phyloP scores from a whole-genome alignment of 1,140 invertebrate species.

The Pachypeltis micranthus region DNA sequence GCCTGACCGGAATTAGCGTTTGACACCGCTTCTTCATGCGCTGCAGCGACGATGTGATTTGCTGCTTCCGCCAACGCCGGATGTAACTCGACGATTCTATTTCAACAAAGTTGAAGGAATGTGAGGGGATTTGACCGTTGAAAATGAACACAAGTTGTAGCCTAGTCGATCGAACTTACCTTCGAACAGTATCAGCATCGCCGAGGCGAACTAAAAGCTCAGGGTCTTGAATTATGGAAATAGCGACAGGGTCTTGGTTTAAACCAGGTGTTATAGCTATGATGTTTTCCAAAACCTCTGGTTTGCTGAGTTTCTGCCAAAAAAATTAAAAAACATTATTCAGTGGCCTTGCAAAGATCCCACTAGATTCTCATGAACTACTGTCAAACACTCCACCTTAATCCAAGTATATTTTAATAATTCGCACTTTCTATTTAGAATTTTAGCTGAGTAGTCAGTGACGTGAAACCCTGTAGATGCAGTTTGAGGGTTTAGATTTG shows the following conservation, averaged over 20 bases:
- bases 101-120: too few relatives aligned
- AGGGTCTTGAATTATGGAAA: conserved; percentile 45
- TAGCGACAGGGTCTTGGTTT: conserved; percentile 40
- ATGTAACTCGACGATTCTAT: conserved; percentile 38
- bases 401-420: too few relatives aligned
- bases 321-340: too few relatives aligned
- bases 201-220: conserved; percentile 42
- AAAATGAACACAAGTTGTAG: too few relatives aligned
- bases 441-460: too few relatives aligned
- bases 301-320: conserved; percentile 40
- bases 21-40: conserved; percentile 38
- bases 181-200: conserved; percentile 39
- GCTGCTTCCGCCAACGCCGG: conserved; percentile 40
- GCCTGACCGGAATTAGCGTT: conserved; percentile 21
- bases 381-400: too few relatives aligned
- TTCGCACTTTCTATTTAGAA: background rate
- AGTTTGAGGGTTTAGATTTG: too few relatives aligned
- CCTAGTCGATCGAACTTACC: too few relatives aligned
- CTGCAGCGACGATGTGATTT: conserved; percentile 39
- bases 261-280: conserved; percentile 40
- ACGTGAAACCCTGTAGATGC: too few relatives aligned
- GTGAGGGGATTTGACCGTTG: too few relatives aligned
- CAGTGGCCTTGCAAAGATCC: too few relatives aligned
- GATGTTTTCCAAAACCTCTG: conserved; percentile 43
- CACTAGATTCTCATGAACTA: too few relatives aligned